Base-by-base conservation (phyloP, 2,113 vertebrate species). In the Clupea harengus region DNA sequence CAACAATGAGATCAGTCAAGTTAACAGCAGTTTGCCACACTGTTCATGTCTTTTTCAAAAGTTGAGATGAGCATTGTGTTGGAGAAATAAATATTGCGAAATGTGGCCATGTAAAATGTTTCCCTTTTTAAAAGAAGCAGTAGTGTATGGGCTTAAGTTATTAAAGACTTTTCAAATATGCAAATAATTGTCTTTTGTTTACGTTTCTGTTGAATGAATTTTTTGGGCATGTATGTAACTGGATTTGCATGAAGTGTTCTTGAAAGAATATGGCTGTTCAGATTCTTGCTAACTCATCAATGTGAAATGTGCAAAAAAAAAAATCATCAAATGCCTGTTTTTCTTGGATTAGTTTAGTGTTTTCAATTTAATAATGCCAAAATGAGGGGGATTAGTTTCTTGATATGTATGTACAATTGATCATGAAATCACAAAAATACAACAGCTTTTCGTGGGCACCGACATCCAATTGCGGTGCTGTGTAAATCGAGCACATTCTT, bases 161-260 rank as follows among this genome's bases (percentile, higher is more conserved):
- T 78, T 78, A 78, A 78, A 72, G 64, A 32, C 72, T 78, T 78
- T 78, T 78, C 72, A 78, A 72, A 78, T 78, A 78, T 78, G 72
- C 72, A 78, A 78, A 39, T 44, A 4, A 39, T 28, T 39, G 72
- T 78, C 72, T 17, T 17, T 78, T 78, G 25, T 78, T 39, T 3
- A 54, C 17, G 52, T 54, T 32, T 28, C 3, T 32, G 25, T 11
- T 6, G 0, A 22, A 25, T 11, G 6, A 13, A 39, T 32, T 39
- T 78, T 32, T 39, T 39, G 10, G 13, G 18, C 17, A 54, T 72
- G 64, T 15, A 28, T 72, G n/a, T 64, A 22, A 64, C 6, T 64
- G 6, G 57, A 6, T n/a, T 64, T 8, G 39, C 39, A 39, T 39
- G 39, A 39, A 39, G 39, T 39, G 39, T n/a, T 64, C n/a, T 60